Evolutionary conservation across 2,797 vertebrate genomes (phyloP).

Genomic region (Pseudochirops corinnae): DNA sequence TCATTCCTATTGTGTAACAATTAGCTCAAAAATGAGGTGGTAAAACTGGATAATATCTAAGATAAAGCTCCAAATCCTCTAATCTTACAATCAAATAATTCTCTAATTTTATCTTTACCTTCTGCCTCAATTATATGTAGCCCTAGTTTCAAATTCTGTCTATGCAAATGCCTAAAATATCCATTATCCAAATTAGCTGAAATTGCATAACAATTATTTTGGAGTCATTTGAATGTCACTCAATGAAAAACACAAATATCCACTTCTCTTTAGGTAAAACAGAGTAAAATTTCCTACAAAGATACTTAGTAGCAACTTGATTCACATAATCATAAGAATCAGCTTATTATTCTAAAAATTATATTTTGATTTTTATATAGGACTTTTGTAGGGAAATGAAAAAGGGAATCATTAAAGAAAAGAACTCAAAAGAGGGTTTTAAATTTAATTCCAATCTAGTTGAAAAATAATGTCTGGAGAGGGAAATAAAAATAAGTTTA

Average conservation of each 20-base stretch:
- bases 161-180: background rate
- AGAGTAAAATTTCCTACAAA: background rate
- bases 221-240: background rate
- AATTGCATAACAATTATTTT: background rate
- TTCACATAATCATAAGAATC: background rate
- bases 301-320: background rate
- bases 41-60: background rate
- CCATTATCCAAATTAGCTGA: background rate
- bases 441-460: background rate
- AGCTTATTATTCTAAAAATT: constrained; percentile 6
- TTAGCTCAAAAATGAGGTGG: background rate
- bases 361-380: constrained; percentile 19
- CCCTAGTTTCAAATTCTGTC: background rate
- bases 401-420: background rate
- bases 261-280: background rate
- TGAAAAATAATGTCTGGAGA: background rate
- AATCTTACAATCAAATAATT: background rate
- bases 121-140: background rate
- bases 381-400: background rate
- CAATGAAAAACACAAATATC: background rate
- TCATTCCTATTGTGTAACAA: background rate
- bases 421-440: background rate
- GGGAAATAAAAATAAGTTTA: background rate
- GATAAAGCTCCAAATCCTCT: background rate
- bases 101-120: background rate